A percentile compares a stretch with the other conserved stretches of the same genome.
phyloP scores from a whole-genome alignment of 2,888 invertebrate species.

The Cataglyphis cursor region DNA sequence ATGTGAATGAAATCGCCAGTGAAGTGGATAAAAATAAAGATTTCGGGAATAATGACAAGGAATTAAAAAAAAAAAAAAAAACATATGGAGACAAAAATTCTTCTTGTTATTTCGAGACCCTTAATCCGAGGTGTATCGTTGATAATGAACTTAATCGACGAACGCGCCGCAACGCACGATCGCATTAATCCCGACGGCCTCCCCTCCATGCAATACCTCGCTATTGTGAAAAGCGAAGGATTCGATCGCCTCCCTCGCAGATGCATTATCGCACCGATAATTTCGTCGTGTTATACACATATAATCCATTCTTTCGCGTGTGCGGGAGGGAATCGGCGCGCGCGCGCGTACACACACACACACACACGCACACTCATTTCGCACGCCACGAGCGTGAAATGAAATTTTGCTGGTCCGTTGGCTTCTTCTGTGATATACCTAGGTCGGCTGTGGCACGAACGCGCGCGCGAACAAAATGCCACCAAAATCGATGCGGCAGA shows the following conservation, averaged over 20 bases:
- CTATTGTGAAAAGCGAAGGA: neutral
- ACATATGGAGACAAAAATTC: slow-evolving; percentile 5
- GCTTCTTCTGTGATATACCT: slow-evolving; percentile 33
- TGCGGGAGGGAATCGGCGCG: neutral
- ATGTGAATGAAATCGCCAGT: neutral
- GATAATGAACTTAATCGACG: slow-evolving; percentile 45
- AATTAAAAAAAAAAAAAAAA: slow-evolving; percentile 5
- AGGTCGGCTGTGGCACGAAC: neutral
- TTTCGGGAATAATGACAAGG: neutral
- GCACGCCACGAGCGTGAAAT: slow-evolving; percentile 31
- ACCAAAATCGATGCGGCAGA: slow-evolving; percentile 13
- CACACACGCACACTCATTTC: neutral
- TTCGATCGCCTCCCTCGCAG: neutral
- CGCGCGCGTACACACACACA: neutral
- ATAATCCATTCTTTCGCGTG: neutral
- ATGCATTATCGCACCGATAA: slow-evolving; percentile 20
- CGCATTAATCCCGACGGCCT: slow-evolving; percentile 58
- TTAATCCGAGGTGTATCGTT: neutral
- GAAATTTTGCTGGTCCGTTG: slow-evolving; percentile 52
- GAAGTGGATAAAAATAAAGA: neutral
- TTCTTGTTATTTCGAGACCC: neutral
- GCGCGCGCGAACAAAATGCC: neutral
- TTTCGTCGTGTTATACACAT: slow-evolving; percentile 2
- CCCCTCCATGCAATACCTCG: slow-evolving; percentile 19
- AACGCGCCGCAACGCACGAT: slow-evolving; percentile 23